Evolutionary conservation across 2,797 vertebrate genomes (phyloP), one percentile per base, ranked within the genome.

Genomic region (Brachyrhaphis roseni): DNA sequence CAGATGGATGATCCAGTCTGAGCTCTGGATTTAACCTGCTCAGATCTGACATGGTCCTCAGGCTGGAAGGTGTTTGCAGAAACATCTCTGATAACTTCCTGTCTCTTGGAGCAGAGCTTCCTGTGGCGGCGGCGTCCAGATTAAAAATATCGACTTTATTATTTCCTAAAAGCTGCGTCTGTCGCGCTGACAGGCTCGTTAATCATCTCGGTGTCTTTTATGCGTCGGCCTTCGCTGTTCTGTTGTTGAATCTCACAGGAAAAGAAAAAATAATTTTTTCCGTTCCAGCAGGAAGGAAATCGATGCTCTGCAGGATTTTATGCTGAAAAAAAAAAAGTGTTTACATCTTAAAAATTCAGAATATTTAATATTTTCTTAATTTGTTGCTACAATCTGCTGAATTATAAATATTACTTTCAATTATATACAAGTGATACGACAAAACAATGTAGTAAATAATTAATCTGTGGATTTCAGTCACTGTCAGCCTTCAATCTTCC

Each of bases 91-190:
- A 77, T 82, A 23, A 76, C 77, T 49, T 12, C 74, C n/a, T 43
- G 11, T 31, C 31, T 34, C 8, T 46, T 34, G 71, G 28, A 53
- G 28, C 45, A 7, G 26, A 43, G 13, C 64, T 73, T 80, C 55
- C 31, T 49, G 20, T 73, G 76, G 15, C 43, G 28, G 34, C 2
- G 1, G 28, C 18, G 16, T 20, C 13, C 12, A 59, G 51, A 82
- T 81, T 78, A 53, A 72, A 80, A 74, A 2, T 62, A 85, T 80
- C 16, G 80, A 87, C 81, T 59, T 16, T 6, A 55, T 18, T 20
- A 1, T 31, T 47, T 55, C 31, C 72, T 79, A 28, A 73, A 20
- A 45, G 18, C 43, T 23, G 26, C 39, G 26, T 53, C 73, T 5
- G 7, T 53, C 31, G 45, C 28, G 57, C 10, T 15, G 74, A 55